Evolutionary conservation across 2,888 invertebrate genomes (phyloP).

Genomic region (Stenoptilia bipunctidactyla): DNA sequence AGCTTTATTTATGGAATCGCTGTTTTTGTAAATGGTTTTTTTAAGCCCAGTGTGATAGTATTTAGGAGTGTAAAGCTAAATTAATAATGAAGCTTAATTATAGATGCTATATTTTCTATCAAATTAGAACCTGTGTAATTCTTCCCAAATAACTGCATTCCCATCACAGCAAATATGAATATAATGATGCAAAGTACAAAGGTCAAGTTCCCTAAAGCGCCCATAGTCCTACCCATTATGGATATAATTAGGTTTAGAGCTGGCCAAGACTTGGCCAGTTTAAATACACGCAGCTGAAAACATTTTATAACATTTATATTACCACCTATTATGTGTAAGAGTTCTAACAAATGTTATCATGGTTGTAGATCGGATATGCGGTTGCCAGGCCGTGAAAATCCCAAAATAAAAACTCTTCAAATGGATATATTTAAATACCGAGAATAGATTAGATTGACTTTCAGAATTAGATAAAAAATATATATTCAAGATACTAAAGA

Average conservation of each 20-base stretch:
- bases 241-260: constrained; percentile 95
- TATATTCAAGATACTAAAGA: no score
- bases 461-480: no score
- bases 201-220: constrained; percentile 94
- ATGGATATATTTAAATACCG: no score
- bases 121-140: constrained; percentile 81
- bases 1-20: constrained; percentile 57
- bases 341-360: neutral
- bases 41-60: constrained; percentile 64
- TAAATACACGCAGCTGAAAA: constrained; percentile 94
- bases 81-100: constrained; percentile 60
- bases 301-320: constrained; percentile 43
- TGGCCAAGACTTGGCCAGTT: constrained; percentile 97
- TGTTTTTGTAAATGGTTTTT: constrained; percentile 57
- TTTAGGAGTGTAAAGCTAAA: constrained; percentile 66
- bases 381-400: no score
- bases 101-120: constrained; percentile 64
- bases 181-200: constrained; percentile 96
- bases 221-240: constrained; percentile 95
- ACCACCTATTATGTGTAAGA: neutral
- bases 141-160: constrained; percentile 95
- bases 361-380: no score
- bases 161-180: constrained; percentile 98
- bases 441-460: no score
- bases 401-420: no score